phyloP scores from a whole-genome alignment of 2,797 vertebrate genomes.

The Triplophysa yarkandensis region DNA sequence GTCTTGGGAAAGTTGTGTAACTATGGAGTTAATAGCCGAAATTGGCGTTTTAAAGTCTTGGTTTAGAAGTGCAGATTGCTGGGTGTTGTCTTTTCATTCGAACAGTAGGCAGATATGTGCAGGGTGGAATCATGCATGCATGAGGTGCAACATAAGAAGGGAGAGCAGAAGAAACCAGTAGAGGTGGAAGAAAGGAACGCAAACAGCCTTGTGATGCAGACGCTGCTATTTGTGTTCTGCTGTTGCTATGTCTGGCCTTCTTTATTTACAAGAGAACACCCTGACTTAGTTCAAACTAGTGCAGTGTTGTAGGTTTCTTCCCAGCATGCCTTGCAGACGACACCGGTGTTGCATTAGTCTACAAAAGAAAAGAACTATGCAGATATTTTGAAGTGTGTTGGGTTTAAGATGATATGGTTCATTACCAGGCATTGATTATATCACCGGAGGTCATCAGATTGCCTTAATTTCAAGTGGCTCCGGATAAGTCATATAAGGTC shows the following conservation, averaged over 20 bases:
- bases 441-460: not conserved
- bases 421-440: not conserved
- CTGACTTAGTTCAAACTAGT: conserved; percentile 17
- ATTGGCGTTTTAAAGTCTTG: conserved; percentile 48
- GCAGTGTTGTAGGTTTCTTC: not conserved
- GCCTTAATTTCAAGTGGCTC: not conserved
- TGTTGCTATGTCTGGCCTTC: conserved; percentile 20
- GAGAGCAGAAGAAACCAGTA: conserved; percentile 1
- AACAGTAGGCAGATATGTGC: conserved; percentile 41
- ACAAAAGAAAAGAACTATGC: not conserved
- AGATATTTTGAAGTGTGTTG: not conserved
- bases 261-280: conserved; percentile 20
- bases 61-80: conserved; percentile 60
- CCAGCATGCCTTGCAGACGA: not conserved
- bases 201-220: conserved; percentile 16
- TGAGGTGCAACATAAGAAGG: not conserved
- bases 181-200: conserved; percentile 11
- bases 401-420: not conserved
- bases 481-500: too few relatives aligned
- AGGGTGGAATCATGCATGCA: conserved; percentile 37
- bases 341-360: not conserved
- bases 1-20: conserved; percentile 17
- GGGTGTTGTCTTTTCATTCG: conserved; percentile 59
- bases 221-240: conserved; percentile 30
- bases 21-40: conserved; percentile 48